Evolutionary conservation across 2,888 invertebrate species (phyloP), one percentile per base, ranked within the genome.

Genomic region (Dione vanillae): DNA sequence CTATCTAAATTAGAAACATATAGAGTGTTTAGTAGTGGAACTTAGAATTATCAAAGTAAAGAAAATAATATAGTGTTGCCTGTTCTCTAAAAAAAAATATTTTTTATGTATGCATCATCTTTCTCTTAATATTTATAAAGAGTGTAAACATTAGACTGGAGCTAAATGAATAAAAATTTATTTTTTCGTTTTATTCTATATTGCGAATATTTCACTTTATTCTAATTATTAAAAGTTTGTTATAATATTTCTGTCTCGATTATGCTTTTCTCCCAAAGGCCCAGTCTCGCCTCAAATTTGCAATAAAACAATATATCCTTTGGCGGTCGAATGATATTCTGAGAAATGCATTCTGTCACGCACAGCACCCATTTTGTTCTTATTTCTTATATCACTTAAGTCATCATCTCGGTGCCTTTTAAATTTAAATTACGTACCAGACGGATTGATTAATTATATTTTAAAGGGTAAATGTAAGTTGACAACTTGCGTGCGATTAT

Each of bases 341-440:
- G 73, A 75, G 75, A 74, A 78, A 73, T 72, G 72, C 78, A 77
- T 73, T 72, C 67, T 58, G 75, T 65, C 72, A 72, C 67, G 74
- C 72, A 69, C 69, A 74, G 71, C 75, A 64, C 72, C 68, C 69
- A 74, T 54, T 64, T 64, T 64, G 19, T 49, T 61, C 69, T 77
- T 76, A 75, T 77, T 62, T 69, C 67, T 79, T 79, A 81, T 85
- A 81, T 77, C 79, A 78, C 72, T 79, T 75, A 79, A 78, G 83
- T 80, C 82, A 83, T 80, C 83, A 79, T 19, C 74, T 78, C 74
- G 45, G 61, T 45, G 80, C 79, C 82, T 78, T 76, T 81, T 84
- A 83, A 83, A 83, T 80, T 83, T 82, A 80, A 83, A 80, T 81
- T 83, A 83, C 81, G 81, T 75, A 75, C 74, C 78, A 75, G 77